phyloP scores from a whole-genome alignment of 2,888 invertebrate species.

The Orchestes rusci region DNA sequence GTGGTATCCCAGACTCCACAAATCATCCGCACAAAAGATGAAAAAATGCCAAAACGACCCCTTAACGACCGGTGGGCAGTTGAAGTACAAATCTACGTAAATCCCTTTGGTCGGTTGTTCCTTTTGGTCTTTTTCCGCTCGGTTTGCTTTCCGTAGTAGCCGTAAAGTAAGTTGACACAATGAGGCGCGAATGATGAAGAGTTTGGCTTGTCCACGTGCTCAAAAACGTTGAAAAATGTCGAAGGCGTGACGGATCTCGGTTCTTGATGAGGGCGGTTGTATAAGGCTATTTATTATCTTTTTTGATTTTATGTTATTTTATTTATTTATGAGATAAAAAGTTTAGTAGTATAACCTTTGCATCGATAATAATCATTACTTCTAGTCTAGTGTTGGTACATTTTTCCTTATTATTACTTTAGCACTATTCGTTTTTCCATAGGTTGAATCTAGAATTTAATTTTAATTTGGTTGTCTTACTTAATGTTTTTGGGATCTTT shows the following conservation, averaged over 20 bases:
- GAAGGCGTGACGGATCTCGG: constrained; percentile 1
- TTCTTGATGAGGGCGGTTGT: constrained; percentile 8
- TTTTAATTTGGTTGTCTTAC: no score
- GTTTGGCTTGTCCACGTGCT: constrained; percentile 13
- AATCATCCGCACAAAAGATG: constrained; percentile 12
- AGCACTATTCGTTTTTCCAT: no score
- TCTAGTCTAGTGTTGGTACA: no score
- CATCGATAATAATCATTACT: no score
- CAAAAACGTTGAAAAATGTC: constrained; percentile 5
- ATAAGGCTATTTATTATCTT: not conserved
- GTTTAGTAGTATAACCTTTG: no score
- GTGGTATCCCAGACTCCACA: constrained; percentile 14
- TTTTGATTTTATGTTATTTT: no score
- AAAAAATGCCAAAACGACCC: constrained; percentile 11
- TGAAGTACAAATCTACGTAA: constrained; percentile 12
- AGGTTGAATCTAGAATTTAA: no score
- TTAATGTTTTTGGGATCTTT: no score
- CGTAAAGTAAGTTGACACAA: constrained; percentile 11
- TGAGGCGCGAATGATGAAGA: constrained; percentile 10
- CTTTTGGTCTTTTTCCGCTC: constrained; percentile 1
- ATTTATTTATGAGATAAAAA: no score
- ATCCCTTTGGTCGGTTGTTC: no score
- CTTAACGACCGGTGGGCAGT: constrained; percentile 18
- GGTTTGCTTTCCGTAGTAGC: constrained; percentile 4
- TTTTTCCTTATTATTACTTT: no score